These are phyloP conservation scores for Orchesellides sinensis DNA, from an alignment of 2,888 invertebrate genomes.

Conservation along the genomic window DNA sequence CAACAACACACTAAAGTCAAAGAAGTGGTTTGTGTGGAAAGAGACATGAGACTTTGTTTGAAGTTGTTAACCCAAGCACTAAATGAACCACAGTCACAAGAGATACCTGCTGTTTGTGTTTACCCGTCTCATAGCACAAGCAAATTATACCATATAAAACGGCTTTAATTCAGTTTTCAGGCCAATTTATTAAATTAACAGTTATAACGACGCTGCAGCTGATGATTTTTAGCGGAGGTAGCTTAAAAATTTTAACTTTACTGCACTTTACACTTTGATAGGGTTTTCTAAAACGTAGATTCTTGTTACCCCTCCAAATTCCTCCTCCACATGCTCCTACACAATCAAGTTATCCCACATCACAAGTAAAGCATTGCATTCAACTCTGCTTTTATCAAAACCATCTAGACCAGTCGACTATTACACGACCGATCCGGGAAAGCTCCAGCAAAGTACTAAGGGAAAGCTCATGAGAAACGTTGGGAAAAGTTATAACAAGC, in stretches of 20 bases:
- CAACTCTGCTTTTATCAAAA: not conserved
- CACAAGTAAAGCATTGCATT: not conserved
- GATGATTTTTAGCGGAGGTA: too few species aligned
- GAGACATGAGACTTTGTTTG: slow-evolving; percentile 34
- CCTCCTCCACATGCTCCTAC: not conserved
- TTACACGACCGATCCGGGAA: slow-evolving; percentile 71
- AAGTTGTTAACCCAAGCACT: slow-evolving; percentile 58
- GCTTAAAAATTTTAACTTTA: too few species aligned
- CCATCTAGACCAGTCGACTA: not conserved
- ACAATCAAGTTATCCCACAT: not conserved
- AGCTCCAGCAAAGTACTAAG: slow-evolving; percentile 71
- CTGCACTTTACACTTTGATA: too few species aligned
- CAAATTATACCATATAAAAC: slow-evolving; percentile 15
- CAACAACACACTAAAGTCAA: slow-evolving; percentile 3
- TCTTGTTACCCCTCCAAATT: slow-evolving; percentile 22
- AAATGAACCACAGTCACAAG: slow-evolving; percentile 58
- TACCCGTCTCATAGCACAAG: too few species aligned
- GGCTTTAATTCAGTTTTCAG: slow-evolving; percentile 4
- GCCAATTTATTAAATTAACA: slow-evolving; percentile 28
- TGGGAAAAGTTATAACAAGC: too few species aligned
- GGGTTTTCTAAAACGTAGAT: too few species aligned
- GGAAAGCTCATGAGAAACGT: slow-evolving; percentile 67
- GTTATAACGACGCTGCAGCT: too few species aligned
- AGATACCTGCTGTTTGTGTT: not conserved
- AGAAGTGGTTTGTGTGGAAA: slow-evolving; percentile 41